Base-by-base conservation (phyloP, 2,888 invertebrate species). In the Melanchra persicariae region DNA sequence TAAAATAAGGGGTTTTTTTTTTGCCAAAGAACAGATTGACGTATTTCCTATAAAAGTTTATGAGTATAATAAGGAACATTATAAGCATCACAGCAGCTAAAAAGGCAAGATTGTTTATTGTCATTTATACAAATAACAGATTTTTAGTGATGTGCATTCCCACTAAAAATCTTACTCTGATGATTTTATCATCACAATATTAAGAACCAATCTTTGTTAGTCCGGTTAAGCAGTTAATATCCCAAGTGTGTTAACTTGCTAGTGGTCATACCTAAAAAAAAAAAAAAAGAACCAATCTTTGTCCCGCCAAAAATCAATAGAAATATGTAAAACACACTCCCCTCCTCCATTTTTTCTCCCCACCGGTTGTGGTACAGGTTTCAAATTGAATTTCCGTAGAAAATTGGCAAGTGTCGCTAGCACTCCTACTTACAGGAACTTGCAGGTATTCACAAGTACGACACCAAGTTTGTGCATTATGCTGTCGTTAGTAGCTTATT, bases 391-490 rank as follows among this genome's bases (percentile, higher is more conserved):
- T 69, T 30, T 69, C 15, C 10, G 22, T 30, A 49, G 51, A 67
- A 71, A 61, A 73, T 43, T 55, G 63, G 37, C 47, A 40, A 54
- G 64, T 70, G 58, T 63, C 61, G 55, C 45, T 8, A 22, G 19
- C 58, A 62, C 63, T 55, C 26, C n/a, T 37, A 0, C 26, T 34
- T 34, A 15, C 45, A 26, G 37, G 10, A 26, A 7, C 37, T 15
- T 4, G 10, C 47, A 24, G 45, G 26, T 55, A 45, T n/a, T 17
- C 24, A 2, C 55, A 65, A 58, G 57, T 58, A 45, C 40, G 47
- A 45, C 75, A 60, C 54, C 37, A 83, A 82, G 66, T 82, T 79
- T 54, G 34, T 52, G 55, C 76, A 71, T 76, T 63, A 76, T 76
- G 58, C 54, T 74, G 66, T 63, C 58, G 65, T 71, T 73, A 73